Evolutionary conservation across 2,797 vertebrate genomes (phyloP).

Genomic region (Rhabdomys pumilio): DNA sequence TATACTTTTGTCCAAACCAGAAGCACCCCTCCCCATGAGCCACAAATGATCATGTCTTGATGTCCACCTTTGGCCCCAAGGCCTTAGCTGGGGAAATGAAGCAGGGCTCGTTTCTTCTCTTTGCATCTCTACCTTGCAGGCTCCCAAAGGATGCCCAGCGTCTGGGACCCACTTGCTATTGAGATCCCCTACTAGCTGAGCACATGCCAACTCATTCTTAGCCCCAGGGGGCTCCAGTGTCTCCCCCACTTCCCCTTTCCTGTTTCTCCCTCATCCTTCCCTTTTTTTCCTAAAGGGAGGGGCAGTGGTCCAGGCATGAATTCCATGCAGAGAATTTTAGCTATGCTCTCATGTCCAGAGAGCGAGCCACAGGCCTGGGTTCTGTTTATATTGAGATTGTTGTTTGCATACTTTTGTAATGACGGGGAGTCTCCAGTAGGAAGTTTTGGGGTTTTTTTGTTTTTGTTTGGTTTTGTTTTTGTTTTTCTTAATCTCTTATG

Average conservation of each 20-base stretch:
- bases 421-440: conserved; percentile 78
- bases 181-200: neutral
- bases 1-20: neutral
- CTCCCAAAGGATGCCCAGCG: neutral
- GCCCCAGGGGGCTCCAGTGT: neutral
- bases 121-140: neutral
- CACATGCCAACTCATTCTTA: neutral
- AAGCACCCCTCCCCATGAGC: neutral
- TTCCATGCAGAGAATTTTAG: conserved; percentile 78
- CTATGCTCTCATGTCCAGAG: conserved; percentile 81
- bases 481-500: conserved; percentile 34
- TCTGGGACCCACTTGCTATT: neutral
- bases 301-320: conserved; percentile 26
- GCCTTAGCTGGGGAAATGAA: conserved; percentile 33
- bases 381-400: conserved; percentile 80
- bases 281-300: conserved; percentile 48
- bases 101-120: neutral
- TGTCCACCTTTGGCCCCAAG: neutral
- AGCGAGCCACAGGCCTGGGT: conserved; percentile 74
- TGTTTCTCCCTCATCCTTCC: neutral
- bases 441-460: conserved; percentile 1
- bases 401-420: conserved; percentile 85
- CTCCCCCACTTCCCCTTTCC: conserved; percentile 19
- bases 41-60: neutral
- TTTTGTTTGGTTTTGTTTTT: neutral